Evolutionary conservation across 2,797 vertebrate genomes (phyloP), one percentile per base, ranked within the genome.

Genomic region (Artibeus lituratus): DNA sequence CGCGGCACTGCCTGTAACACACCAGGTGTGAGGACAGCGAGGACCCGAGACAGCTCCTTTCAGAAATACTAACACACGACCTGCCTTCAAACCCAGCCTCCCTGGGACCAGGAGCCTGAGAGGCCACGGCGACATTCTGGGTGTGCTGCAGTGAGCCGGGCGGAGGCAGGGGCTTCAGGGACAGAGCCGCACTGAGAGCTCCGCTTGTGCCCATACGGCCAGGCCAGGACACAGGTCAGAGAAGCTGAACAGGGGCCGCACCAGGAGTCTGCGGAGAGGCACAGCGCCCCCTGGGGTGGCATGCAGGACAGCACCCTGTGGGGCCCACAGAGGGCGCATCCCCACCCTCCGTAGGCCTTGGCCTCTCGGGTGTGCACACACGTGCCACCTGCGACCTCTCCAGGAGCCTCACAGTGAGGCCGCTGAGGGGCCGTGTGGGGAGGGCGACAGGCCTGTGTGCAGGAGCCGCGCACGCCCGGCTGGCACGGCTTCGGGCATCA

Each of bases 1-100:
- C 57, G 16, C 1, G 0, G 0, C 12, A 11, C 22, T 29, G 0
- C 37, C 5, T 1, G 16, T 2, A 26, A 49, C 57, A 69, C 57
- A n/a, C 55, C 10, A 49, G 37, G 39, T 11, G 8, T 4, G 59
- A 18, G 26, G 35, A 24, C 35, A 87, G 53, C 44, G 47, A 76
- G 7, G 10, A 70, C 39, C 2, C 2, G 14, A 18, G 29, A 29
- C 10, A 24, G 15, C n/a, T 49, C 39, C 26, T 47, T 94, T 35
- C 16, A 80, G 51, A 92, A 74, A 92, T 42, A 62, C 5, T 81
- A 90, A 83, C 10, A 44, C 80, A 42, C 15, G 18, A 77, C n/a
- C 24, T 1, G 5, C 32, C 39, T 39, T 22, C 39, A 72, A 57
- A 44, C 47, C 49, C 69, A 29, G 59, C 47, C 37, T 49, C 22